Evolutionary conservation across 1,140 invertebrate genomes (phyloP), one percentile per base, ranked within the genome.

Genomic region (Meloidogyne exigua): DNA sequence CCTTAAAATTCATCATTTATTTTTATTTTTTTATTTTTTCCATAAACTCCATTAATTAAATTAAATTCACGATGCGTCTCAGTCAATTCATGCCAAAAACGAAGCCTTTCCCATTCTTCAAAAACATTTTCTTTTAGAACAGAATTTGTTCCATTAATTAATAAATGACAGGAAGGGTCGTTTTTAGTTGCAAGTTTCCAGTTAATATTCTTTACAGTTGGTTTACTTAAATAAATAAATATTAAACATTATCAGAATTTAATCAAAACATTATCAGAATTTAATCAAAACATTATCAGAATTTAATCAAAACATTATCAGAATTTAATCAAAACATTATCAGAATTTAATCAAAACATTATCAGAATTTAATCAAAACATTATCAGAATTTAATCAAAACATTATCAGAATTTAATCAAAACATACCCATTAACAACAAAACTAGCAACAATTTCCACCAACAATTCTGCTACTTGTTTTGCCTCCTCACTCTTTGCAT

Each of bases 81-180:
- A 5, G 68, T 68, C 9, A 76, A 64, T 49, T 32, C 36, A 57
- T 69, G 75, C 75, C 75, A 76, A 65, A 76, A 76, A 65, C 75
- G 68, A 26, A 76, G 44, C 42, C 62, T 69, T 9, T 66, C 28
- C 15, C 68, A 28, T 23, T 69, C 68, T n/a, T 57, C n/a, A 57
- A n/a, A 57, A 25, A 75, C 21, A 7, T n/a, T 26, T 21, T 69
- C 67, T 21, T 49, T 32, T 21, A 76, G 62, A 39, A 42, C 18
- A n/a, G 75, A 69, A 15, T 49, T 72, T n/a, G 23, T 69, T 26
- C 68, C 75, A 15, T 73, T 72, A 44, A 76, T 65, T 10, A 73
- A 39, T 66, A 76, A 73, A 63, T 76, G 49, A 21, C 75, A 25
- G 36, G 68, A 69, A 13, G 75, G 75, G n/a, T 69, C 44, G 11